phyloP scores from a whole-genome alignment of 2,113 vertebrate species.

The Heterochromis multidens region DNA sequence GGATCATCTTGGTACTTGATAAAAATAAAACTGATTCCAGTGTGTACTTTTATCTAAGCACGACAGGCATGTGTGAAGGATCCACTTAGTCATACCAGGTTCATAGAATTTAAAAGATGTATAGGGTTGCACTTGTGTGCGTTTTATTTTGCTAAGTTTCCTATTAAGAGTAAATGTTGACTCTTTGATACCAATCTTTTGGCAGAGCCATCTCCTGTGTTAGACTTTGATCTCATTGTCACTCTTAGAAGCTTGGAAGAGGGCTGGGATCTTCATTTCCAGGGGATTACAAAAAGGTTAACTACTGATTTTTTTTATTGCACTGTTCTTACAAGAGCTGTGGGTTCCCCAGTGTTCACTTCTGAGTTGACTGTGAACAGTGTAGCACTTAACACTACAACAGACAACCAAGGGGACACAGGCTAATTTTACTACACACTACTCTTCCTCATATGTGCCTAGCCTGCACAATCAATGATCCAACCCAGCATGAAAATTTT shows the following conservation, averaged over 20 bases:
- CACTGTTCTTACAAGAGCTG: neutral
- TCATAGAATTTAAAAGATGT: neutral
- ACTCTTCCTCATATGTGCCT: neutral
- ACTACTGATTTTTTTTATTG: neutral
- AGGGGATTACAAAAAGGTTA: neutral
- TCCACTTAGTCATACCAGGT: neutral
- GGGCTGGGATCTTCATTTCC: neutral
- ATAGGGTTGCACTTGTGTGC: neutral
- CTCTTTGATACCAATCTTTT: neutral
- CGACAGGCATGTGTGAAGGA: neutral
- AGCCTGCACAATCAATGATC: neutral
- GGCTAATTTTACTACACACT: neutral
- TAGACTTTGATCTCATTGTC: neutral
- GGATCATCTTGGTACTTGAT: neutral
- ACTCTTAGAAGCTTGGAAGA: neutral
- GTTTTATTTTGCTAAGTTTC: neutral
- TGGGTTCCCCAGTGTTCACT: neutral
- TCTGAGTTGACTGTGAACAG: neutral
- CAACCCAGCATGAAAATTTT: neutral
- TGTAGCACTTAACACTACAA: neutral
- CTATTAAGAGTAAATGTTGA: neutral
- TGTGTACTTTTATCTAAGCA: slow-evolving; percentile 11
- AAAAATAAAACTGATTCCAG: slow-evolving; percentile 27
- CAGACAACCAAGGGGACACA: neutral
- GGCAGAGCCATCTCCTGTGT: neutral